Evolutionary conservation across 2,113 vertebrate genomes (phyloP).

Genomic region (Festucalex cinctus): DNA sequence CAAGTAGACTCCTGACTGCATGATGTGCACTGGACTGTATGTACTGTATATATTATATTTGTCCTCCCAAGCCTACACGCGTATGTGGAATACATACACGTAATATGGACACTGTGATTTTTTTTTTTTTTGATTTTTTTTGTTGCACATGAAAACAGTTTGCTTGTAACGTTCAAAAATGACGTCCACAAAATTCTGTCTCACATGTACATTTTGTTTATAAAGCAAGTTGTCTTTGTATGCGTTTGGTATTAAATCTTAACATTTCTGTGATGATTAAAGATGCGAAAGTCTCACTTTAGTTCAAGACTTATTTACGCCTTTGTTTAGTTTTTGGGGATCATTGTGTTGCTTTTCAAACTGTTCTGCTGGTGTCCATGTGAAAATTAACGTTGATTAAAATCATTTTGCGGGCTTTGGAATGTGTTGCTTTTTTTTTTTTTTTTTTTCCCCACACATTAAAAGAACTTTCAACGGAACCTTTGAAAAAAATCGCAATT

Average conservation of each 20-base stretch:
- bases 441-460: neutral
- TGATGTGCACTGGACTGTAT: slow-evolving; percentile 55
- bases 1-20: slow-evolving; percentile 37
- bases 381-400: slow-evolving; percentile 92
- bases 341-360: slow-evolving; percentile 39
- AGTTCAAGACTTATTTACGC: no score
- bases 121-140: slow-evolving; percentile 2
- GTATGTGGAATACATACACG: slow-evolving; percentile 42
- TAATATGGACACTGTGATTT: slow-evolving; percentile 68
- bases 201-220: slow-evolving; percentile 65
- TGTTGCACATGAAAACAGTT: slow-evolving; percentile 45
- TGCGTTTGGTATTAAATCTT: slow-evolving; percentile 50
- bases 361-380: slow-evolving; percentile 73
- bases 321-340: slow-evolving; percentile 46
- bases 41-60: slow-evolving; percentile 60
- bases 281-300: slow-evolving; percentile 19
- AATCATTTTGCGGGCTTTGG: slow-evolving; percentile 83
- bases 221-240: slow-evolving; percentile 51
- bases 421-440: slow-evolving; percentile 15
- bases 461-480: neutral
- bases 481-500: neutral
- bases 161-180: slow-evolving; percentile 66
- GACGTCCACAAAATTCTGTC: slow-evolving; percentile 49
- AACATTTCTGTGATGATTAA: slow-evolving; percentile 35
- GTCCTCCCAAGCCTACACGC: slow-evolving; percentile 47